A percentile compares a stretch with the other conserved stretches of the same genome.
Evolutionary conservation across 2,888 invertebrate genomes (phyloP).

Genomic region (Scaptodrosophila latifasciaeformis): DNA sequence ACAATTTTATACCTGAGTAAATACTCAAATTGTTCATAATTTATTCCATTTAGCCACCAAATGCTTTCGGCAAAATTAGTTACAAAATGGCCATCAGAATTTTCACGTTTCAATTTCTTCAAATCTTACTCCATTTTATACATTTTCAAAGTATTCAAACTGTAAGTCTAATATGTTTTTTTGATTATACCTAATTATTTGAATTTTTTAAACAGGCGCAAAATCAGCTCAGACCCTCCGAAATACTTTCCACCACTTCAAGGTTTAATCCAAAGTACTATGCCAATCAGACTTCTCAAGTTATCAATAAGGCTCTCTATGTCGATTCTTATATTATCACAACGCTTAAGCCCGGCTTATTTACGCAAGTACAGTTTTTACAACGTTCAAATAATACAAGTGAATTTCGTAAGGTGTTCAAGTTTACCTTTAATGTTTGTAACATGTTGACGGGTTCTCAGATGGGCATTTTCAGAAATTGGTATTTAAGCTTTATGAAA

Average conservation of each 20-base stretch:
- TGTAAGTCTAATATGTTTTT: too few relatives aligned
- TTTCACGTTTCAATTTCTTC: too few relatives aligned
- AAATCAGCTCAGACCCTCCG: too few relatives aligned
- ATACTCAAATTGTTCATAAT: too few relatives aligned
- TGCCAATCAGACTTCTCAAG: slow-evolving; percentile 25
- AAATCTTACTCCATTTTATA: too few relatives aligned
- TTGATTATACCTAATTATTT: too few relatives aligned
- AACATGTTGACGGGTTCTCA: not conserved
- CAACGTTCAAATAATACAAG: slow-evolving; percentile 47
- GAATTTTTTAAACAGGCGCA: too few relatives aligned
- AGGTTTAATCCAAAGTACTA: slow-evolving; percentile 40
- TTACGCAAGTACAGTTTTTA: slow-evolving; percentile 34
- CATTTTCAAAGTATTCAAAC: too few relatives aligned
- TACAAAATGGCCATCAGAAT: too few relatives aligned
- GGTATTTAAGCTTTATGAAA: slow-evolving; percentile 15
- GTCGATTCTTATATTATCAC: slow-evolving; percentile 30
- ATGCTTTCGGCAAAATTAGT: too few relatives aligned
- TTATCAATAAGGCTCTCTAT: slow-evolving; percentile 27
- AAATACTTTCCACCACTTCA: not conserved
- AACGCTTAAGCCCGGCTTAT: slow-evolving; percentile 39
- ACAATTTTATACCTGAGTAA: too few relatives aligned
- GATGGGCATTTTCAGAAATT: slow-evolving; percentile 3
- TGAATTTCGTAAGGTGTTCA: slow-evolving; percentile 45
- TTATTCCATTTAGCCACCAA: too few relatives aligned
- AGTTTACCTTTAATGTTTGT: not conserved